A percentile compares a stretch with the other conserved stretches of the same genome.
Conservation (phyloP, 2,888 invertebrate genomes). For the Harmothoe impar region DNA sequence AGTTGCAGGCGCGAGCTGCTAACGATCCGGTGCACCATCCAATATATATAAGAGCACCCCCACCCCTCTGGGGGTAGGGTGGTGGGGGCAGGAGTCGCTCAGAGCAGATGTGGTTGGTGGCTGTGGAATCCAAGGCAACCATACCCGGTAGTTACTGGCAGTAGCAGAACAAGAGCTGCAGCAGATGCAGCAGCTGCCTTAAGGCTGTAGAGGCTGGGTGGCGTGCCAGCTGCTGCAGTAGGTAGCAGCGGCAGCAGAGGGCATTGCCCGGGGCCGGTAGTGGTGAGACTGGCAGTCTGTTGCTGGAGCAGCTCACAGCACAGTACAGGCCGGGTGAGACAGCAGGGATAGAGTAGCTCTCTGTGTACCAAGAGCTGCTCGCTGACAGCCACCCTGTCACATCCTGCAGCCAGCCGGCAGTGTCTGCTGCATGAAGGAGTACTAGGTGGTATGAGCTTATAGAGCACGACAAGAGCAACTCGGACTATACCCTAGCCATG, state of each 20-base stretch:
- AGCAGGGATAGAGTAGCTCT: too few relatives aligned
- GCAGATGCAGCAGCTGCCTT: not conserved
- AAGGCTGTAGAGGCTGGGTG: not conserved
- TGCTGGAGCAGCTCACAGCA: not conserved
- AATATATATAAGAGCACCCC: not conserved
- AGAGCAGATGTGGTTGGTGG: not conserved
- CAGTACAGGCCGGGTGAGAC: not conserved
- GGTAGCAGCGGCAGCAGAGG: slow-evolving; percentile 30
- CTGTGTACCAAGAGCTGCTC: not conserved
- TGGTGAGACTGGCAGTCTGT: not conserved
- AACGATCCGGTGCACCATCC: not conserved
- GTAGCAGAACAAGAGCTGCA: not conserved
- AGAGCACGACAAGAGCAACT: not conserved
- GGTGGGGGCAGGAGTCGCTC: not conserved
- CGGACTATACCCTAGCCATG: slow-evolving; percentile 34
- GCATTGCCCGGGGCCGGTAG: not conserved
- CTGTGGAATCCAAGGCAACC: too few relatives aligned
- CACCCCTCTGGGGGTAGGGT: not conserved
- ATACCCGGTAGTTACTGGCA: not conserved
- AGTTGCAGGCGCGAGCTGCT: slow-evolving; percentile 27
- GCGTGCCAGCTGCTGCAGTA: not conserved
- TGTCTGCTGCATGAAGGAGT: not conserved
- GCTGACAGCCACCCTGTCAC: not conserved
- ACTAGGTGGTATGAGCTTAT: not conserved
- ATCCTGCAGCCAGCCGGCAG: too few relatives aligned